Base-by-base conservation (phyloP, 2,888 invertebrate genomes). In the Tinea semifulvella region DNA sequence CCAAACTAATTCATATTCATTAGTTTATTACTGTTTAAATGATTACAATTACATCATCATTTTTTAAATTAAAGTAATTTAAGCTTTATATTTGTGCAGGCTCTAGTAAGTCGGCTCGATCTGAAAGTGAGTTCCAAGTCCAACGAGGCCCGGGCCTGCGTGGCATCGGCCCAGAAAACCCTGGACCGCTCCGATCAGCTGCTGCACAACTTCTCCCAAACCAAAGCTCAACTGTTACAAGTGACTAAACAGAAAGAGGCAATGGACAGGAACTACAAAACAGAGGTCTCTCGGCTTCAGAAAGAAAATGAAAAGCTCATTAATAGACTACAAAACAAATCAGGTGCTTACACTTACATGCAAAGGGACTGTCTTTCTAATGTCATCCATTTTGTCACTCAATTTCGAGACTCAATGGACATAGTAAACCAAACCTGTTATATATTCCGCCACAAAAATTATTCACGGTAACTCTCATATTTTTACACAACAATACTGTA, bases 81-180 rank as follows among this genome's bases (percentile, higher is more conserved):
- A n/a, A n/a, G n/a, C n/a, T 22, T 22, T 22, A 8, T 22, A 22
- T 22, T 22, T 22, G 8, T n/a, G 22, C 17, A 79, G 79, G 59
- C 53, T 13, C 52, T 60, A 44, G 50, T 71, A 6, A 55, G 52
- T n/a, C 65, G 54, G 44, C 49, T 74, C 3, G 75, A 70, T 52
- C 61, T 65, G 16, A 69, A 65, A 51, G 54, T 77, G 26, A 61
- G 51, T 47, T 49, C 47, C 2, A 76, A 77, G 48, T 72, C 72
- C 51, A 73, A 71, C 63, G 74, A 76, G 55, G 61, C 77, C 2
- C 69, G 61, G 51, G 70, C 77, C 10, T 80, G 79, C 60, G 65
- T 79, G 20, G 74, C 73, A 22, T 68, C 76, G 36, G 76, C 75
- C 1, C 77, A 73, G 50, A 65, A 71, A 47, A 64, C 75, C 28